phyloP scores from a whole-genome alignment of 2,113 vertebrate genomes.

The Sialia sialis region DNA sequence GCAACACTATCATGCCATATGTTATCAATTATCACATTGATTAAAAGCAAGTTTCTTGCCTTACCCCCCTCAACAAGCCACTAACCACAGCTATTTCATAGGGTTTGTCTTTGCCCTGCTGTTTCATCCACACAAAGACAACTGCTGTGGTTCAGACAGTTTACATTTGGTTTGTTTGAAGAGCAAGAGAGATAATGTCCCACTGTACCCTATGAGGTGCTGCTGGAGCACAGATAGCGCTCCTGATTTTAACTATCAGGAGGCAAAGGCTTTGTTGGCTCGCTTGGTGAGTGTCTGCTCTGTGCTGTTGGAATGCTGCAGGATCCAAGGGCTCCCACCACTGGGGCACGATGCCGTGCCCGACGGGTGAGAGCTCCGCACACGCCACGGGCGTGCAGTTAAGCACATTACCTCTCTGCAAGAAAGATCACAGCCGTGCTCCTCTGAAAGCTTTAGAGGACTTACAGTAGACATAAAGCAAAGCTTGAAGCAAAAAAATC shows the following conservation, averaged over 20 bases:
- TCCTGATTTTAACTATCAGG: constrained; percentile 32
- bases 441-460: not conserved
- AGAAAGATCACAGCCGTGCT: not conserved
- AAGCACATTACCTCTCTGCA: not conserved
- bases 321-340: not conserved
- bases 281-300: fast-evolving
- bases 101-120: constrained; percentile 68
- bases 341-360: not conserved
- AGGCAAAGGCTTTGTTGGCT: not conserved
- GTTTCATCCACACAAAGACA: constrained; percentile 65
- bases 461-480: not conserved
- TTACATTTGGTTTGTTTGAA: constrained; percentile 69
- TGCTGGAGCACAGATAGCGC: not conserved
- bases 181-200: constrained; percentile 3
- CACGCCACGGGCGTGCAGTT: not conserved
- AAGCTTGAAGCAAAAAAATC: constrained; percentile 4
- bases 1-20: constrained; percentile 64
- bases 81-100: constrained; percentile 81
- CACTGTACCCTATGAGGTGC: constrained; percentile 18
- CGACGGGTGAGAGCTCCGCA: not conserved
- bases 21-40: constrained; percentile 84
- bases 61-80: constrained; percentile 66
- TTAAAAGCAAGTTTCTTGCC: constrained; percentile 81
- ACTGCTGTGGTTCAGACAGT: constrained; percentile 76
- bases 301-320: not conserved